Percentiles rank a stretch among this genome's conserved stretches.
These are phyloP conservation scores for Microtus pennsylvanicus DNA, from an alignment of 2,113 vertebrate genomes.

Conservation along the genomic window DNA sequence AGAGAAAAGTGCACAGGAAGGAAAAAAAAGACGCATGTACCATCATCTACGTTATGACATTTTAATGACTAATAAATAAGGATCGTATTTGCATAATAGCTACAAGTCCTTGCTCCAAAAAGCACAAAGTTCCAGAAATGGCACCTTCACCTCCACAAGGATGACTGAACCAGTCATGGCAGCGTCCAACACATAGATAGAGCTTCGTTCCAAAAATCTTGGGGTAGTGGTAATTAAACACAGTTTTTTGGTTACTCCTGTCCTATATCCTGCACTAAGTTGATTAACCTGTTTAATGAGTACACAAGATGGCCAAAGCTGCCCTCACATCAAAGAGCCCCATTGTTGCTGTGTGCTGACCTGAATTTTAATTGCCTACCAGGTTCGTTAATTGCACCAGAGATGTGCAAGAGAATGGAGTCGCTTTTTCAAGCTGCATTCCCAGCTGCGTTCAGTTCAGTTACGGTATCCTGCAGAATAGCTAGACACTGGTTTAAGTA, in stretches of 20 bases:
- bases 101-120: constrained; percentile 27
- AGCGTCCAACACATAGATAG: constrained; percentile 38
- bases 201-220: constrained; percentile 47
- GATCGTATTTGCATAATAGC: neutral
- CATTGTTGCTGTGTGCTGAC: constrained; percentile 91
- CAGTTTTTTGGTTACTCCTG: constrained; percentile 79
- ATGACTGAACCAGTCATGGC: neutral
- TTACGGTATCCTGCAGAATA: constrained; percentile 39
- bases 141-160: neutral
- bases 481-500: neutral
- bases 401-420: constrained; percentile 81
- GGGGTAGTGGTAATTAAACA: constrained; percentile 77
- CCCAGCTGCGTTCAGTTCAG: constrained; percentile 79
- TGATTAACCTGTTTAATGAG: constrained; percentile 94
- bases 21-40: neutral
- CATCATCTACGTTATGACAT: neutral
- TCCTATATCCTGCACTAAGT: constrained; percentile 79
- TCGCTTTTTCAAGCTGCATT: constrained; percentile 73
- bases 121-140: neutral
- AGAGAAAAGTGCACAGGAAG: neutral
- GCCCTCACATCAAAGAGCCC: constrained; percentile 94
- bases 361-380: constrained; percentile 87
- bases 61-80: constrained; percentile 34
- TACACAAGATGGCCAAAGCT: constrained; percentile 92
- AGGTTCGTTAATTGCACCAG: constrained; percentile 84